phyloP scores from a whole-genome alignment of 2,888 invertebrate genomes.

The Omphaloscelis lunosa region DNA sequence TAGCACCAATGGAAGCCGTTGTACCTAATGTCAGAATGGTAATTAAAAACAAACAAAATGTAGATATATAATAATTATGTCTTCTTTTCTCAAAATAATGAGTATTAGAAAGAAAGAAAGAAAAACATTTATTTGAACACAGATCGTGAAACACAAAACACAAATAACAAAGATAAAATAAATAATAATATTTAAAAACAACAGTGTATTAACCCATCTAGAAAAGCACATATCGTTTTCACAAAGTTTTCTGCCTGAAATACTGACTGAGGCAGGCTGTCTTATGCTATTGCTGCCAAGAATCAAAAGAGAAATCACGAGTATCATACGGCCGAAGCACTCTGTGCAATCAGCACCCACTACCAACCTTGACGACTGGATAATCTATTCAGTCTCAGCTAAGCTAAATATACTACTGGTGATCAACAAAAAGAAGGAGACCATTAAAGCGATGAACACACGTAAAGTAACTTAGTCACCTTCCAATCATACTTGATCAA shows the following conservation, averaged over 20 bases:
- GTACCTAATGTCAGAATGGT: not conserved
- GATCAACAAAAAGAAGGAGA: not conserved
- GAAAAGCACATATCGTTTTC: too few relatives aligned
- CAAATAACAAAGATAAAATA: too few relatives aligned
- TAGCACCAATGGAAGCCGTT: not conserved
- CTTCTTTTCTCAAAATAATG: too few relatives aligned
- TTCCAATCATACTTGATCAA: slow-evolving; percentile 1
- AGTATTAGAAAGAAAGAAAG: too few relatives aligned
- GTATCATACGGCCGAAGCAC: not conserved
- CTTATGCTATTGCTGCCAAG: not conserved
- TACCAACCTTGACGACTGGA: not conserved
- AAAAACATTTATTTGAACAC: too few relatives aligned
- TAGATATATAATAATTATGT: not conserved
- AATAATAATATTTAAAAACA: too few relatives aligned
- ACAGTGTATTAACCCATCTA: too few relatives aligned
- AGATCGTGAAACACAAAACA: too few relatives aligned
- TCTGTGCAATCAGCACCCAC: not conserved
- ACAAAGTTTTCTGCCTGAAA: too few relatives aligned
- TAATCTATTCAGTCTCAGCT: too few relatives aligned
- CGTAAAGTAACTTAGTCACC: slow-evolving; percentile 26
- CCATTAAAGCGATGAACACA: slow-evolving; percentile 4
- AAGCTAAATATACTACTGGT: not conserved
- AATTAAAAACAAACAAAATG: not conserved
- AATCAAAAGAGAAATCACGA: not conserved
- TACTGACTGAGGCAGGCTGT: too few relatives aligned